Conservation (phyloP, 2,113 vertebrate genomes). For the Lepus europaeus region DNA sequence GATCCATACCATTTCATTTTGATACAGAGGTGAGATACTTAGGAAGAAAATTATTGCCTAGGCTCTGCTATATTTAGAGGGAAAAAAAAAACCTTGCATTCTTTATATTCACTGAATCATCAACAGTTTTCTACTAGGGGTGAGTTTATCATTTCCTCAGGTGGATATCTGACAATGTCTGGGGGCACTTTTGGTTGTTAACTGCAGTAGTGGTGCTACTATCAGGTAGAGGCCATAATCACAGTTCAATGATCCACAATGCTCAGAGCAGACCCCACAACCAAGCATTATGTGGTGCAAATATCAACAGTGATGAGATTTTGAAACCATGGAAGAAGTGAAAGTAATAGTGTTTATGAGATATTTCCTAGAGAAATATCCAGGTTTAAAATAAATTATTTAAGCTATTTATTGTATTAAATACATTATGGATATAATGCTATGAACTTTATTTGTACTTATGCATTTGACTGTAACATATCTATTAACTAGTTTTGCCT, state of each 20-base stretch:
- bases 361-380: neutral
- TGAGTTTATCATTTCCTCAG: neutral
- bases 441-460: neutral
- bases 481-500: neutral
- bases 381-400: neutral
- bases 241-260: neutral
- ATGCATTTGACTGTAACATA: neutral
- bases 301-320: fast-evolving
- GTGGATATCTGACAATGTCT: neutral
- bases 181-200: neutral
- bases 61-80: neutral
- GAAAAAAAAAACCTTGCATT: neutral
- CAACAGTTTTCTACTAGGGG: neutral
- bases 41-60: neutral
- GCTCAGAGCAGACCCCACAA: fast-evolving
- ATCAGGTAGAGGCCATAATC: neutral
- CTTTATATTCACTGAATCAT: neutral
- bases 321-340: neutral
- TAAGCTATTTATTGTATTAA: neutral
- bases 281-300: neutral
- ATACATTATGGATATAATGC: neutral
- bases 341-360: neutral
- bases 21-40: neutral
- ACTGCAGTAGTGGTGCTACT: neutral
- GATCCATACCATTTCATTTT: neutral